These are phyloP conservation scores for Synergus gifuensis DNA, from an alignment of 2,888 invertebrate species.

Conservation along the genomic window DNA sequence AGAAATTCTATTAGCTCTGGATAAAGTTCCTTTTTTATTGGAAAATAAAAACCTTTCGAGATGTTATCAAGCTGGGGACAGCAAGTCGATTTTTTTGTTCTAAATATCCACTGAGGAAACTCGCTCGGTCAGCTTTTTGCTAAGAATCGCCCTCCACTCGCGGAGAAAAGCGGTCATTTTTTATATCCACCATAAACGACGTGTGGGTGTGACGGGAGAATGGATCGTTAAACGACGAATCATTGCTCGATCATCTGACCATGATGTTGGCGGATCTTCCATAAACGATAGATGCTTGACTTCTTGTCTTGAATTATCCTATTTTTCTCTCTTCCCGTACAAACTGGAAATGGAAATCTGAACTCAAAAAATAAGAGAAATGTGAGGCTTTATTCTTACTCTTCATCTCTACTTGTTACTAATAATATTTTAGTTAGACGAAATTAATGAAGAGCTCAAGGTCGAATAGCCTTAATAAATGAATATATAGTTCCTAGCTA, in stretches of 20 bases:
- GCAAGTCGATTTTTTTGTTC: conserved; percentile 32
- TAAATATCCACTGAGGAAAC: conserved; percentile 51
- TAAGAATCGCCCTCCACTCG: conserved; percentile 51
- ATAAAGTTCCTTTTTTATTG: background rate
- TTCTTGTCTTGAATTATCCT: conserved; percentile 44
- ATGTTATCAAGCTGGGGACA: background rate
- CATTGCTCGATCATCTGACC: conserved; percentile 58
- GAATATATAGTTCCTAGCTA: background rate
- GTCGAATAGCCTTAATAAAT: too few species aligned
- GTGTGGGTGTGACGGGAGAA: conserved; percentile 55
- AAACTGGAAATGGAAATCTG: background rate
- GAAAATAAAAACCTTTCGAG: background rate
- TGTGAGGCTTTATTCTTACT: too few species aligned
- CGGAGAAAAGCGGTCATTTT: conserved; percentile 55
- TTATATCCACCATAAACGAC: conserved; percentile 60
- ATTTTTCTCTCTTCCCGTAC: background rate
- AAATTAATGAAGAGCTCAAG: too few species aligned
- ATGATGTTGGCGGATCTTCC: conserved; percentile 56
- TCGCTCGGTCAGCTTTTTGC: conserved; percentile 52
- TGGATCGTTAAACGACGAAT: conserved; percentile 56
- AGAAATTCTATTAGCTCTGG: background rate
- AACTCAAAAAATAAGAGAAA: background rate
- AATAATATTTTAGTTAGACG: too few species aligned
- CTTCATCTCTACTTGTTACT: too few species aligned
- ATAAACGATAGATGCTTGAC: conserved; percentile 49